Evolutionary conservation across 2,888 invertebrate genomes (phyloP), one percentile per base, ranked within the genome.

Genomic region (Trisateles emortualis): DNA sequence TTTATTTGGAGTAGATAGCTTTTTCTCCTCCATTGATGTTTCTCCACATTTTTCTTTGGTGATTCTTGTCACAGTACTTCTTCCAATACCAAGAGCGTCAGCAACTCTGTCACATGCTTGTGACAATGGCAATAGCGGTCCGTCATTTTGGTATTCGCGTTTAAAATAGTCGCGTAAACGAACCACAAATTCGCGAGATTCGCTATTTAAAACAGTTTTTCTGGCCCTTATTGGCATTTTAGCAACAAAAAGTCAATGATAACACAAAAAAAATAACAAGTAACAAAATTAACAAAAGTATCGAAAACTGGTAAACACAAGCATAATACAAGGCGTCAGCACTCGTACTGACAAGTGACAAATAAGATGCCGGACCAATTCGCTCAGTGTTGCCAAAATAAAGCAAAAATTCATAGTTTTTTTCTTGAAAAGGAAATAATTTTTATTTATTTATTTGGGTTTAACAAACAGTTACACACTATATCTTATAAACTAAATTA

Each of bases 81-180:
- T 35, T 38, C 58, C 57, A 48, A 70, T 64, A 6, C 48, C 57
- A 53, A 70, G 51, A 43, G 68, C 62, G 24, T 65, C 59, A 39
- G 64, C 55, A 38, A 69, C 59, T 56, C 63, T 39, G n/a, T 61
- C 43, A 14, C 36, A 13, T 6, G 64, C 61, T 41, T 60, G 41
- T 14, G n/a, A 10, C 22, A 66, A 22, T 41, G 65, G 63, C 50
- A 70, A 33, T 26, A 70, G 35, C n/a, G 62, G 62, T 48, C 64
- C 65, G 33, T 59, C 58, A 53, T 63, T 68, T 63, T 64, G 61
- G 10, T 19, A 13, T 38, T 65, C 61, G 8, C 58, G 52, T 16
- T 56, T 58, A 58, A 64, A 68, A 42, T 64, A 59, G 2, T 62
- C 52, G 49, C 54, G 62, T 36, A 68, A 50, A 13, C 55, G 50